A percentile compares a stretch with the other conserved stretches of the same genome.
Evolutionary conservation across 2,797 vertebrate genomes (phyloP).

Genomic region (Orientallactaga sibirica): DNA sequence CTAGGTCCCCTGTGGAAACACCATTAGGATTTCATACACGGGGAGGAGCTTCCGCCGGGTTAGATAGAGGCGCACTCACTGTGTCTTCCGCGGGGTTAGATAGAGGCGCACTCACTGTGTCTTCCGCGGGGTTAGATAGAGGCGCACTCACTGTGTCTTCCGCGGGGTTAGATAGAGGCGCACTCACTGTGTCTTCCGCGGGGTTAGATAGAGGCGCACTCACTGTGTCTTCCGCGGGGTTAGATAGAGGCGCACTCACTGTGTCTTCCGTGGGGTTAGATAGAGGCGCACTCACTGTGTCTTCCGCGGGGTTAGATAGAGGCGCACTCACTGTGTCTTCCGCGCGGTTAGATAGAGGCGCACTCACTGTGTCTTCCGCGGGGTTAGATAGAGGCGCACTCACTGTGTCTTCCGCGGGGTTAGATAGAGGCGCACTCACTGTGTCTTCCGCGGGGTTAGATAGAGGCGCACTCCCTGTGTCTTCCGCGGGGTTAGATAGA

Average conservation of each 20-base stretch:
- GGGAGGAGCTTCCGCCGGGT: too few species aligned
- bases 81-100: background rate
- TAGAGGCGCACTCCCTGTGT: conserved; percentile 38
- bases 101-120: conserved; percentile 38
- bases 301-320: background rate
- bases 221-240: background rate
- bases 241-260: background rate
- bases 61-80: too few species aligned
- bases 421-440: too few species aligned
- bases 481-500: background rate
- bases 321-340: conserved; percentile 43
- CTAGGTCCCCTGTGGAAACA: background rate
- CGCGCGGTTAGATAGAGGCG: too few species aligned
- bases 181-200: conserved; percentile 7
- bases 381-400: background rate
- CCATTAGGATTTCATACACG: background rate
- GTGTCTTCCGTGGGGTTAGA: background rate
- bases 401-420: background rate
- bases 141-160: background rate
- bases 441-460: background rate
- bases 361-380: background rate
- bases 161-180: background rate
- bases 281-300: background rate
- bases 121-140: background rate
- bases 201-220: too few species aligned